These are phyloP conservation scores for Drosophila littoralis DNA, from an alignment of 1,140 invertebrate genomes.

Conservation along the genomic window DNA sequence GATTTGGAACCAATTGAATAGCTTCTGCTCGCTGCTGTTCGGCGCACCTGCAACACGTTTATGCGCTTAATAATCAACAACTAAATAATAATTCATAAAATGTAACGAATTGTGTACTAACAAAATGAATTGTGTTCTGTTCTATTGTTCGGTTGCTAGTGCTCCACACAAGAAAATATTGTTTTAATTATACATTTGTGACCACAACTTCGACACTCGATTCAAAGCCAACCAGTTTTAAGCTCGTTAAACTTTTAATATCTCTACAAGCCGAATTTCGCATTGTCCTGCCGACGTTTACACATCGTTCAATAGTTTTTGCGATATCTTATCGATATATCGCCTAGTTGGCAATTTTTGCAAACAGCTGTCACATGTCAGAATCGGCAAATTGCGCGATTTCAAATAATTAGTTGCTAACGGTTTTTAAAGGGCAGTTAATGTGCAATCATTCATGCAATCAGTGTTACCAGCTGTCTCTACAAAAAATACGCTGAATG, in stretches of 20 bases:
- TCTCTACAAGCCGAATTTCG: constrained; percentile 5
- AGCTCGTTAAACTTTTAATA: constrained; percentile 15
- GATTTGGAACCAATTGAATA: constrained; percentile 29
- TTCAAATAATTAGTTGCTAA: no score
- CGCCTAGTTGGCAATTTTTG: no score
- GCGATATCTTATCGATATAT: background rate
- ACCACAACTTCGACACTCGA: constrained; percentile 12
- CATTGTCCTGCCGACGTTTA: constrained; percentile 37
- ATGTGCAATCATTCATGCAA: no score
- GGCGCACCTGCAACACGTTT: constrained; percentile 25
- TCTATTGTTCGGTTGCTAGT: background rate
- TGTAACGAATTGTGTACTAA: constrained; percentile 5
- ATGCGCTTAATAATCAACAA: constrained; percentile 1
- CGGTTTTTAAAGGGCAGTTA: no score
- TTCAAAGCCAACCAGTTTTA: constrained; percentile 19
- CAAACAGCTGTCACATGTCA: no score
- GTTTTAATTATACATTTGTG: constrained; percentile 2
- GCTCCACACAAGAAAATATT: background rate
- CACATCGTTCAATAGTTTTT: background rate
- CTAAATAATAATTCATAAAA: constrained; percentile 3
- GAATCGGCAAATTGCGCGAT: no score
- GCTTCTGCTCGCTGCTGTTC: constrained; percentile 3
- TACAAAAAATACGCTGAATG: no score
- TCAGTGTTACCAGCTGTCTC: no score
- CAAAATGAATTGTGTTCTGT: constrained; percentile 24